Evolutionary conservation across 2,888 invertebrate species (phyloP).

Genomic region (Isotomurus palustris): DNA sequence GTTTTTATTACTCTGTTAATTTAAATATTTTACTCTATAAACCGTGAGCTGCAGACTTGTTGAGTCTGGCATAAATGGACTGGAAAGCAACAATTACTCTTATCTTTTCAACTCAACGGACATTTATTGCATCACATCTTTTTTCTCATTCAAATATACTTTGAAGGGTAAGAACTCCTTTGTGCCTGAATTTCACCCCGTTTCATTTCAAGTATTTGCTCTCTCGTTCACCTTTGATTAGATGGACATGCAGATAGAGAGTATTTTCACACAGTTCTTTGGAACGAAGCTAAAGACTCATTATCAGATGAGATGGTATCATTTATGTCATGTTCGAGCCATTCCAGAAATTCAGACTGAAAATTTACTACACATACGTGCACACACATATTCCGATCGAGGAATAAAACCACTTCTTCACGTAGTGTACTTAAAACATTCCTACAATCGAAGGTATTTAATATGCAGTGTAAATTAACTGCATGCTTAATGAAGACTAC

Average conservation of each 20-base stretch:
- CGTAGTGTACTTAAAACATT: not conserved
- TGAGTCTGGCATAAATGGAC: constrained; percentile 8
- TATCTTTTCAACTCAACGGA: constrained; percentile 9
- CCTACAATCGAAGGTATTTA: constrained; percentile 8
- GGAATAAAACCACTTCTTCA: not conserved
- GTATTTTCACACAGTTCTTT: too few species aligned
- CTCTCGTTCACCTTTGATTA: too few species aligned
- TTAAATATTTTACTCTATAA: constrained; percentile 14
- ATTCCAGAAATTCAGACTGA: too few species aligned
- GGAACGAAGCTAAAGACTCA: not conserved
- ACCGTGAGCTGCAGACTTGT: constrained; percentile 4
- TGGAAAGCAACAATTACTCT: constrained; percentile 14
- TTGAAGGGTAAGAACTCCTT: constrained; percentile 4
- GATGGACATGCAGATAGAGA: too few species aligned
- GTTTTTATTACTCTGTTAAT: constrained; percentile 13
- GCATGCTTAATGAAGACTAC: constrained; percentile 13
- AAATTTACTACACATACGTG: too few species aligned
- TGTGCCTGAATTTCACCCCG: not conserved
- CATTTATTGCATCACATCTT: constrained; percentile 10
- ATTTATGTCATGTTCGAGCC: too few species aligned
- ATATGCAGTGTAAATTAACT: constrained; percentile 17
- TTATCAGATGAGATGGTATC: too few species aligned
- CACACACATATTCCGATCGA: too few species aligned
- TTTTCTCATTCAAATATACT: constrained; percentile 8
- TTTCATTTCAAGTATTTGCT: constrained; percentile 14